A percentile compares a stretch with the other conserved stretches of the same genome.
Evolutionary conservation across 2,888 invertebrate genomes (phyloP).

Genomic region (Scaptomyza reducta): DNA sequence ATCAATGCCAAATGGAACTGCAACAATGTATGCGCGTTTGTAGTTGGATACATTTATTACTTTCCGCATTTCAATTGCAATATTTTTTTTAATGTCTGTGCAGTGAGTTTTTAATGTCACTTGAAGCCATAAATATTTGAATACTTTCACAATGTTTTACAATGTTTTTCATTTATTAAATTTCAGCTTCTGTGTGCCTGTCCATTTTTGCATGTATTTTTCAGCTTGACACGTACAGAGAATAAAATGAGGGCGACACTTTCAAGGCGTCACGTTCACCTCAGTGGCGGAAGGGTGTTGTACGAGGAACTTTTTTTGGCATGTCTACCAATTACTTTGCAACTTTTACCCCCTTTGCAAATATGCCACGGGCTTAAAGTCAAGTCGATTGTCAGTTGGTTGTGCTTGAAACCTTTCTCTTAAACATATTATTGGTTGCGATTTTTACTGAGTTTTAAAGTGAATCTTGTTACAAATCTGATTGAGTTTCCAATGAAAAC

Average conservation of each 20-base stretch:
- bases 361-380: conserved; percentile 31
- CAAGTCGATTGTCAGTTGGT: conserved; percentile 13
- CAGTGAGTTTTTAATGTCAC: not conserved
- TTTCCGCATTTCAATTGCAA: not conserved
- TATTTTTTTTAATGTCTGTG: not conserved
- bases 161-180: conserved; percentile 20
- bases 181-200: conserved; percentile 24
- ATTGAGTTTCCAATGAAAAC: too few species aligned
- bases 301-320: conserved; percentile 14
- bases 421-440: too few species aligned
- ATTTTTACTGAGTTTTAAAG: too few species aligned
- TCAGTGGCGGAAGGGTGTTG: not conserved
- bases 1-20: conserved; percentile 57
- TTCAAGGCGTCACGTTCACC: conserved; percentile 57
- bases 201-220: conserved; percentile 37
- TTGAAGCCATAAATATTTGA: conserved; percentile 15
- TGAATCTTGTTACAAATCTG: too few species aligned
- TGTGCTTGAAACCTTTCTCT: too few species aligned
- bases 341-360: conserved; percentile 8
- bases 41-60: conserved; percentile 19
- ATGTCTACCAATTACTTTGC: conserved; percentile 20
- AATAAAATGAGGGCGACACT: conserved; percentile 67
- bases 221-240: conserved; percentile 50
- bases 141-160: conserved; percentile 26
- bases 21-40: conserved; percentile 9